These are phyloP conservation scores for Drosophila histrio DNA, from an alignment of 2,888 invertebrate genomes.

Conservation along the genomic window DNA sequence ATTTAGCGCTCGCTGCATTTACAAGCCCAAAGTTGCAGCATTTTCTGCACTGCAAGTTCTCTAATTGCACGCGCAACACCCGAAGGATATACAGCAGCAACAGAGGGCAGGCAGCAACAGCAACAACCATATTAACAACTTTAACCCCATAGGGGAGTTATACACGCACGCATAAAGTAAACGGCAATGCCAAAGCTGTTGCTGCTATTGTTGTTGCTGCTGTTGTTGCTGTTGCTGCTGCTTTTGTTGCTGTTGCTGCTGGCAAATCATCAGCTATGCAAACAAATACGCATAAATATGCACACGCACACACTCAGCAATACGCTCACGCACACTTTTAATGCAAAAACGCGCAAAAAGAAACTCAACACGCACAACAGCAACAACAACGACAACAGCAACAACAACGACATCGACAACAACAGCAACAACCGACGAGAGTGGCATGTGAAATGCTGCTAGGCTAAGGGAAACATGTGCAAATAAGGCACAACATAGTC, in stretches of 20 bases:
- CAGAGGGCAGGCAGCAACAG: slow-evolving; percentile 15
- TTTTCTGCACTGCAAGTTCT: slow-evolving; percentile 65
- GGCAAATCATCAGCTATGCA: slow-evolving; percentile 79
- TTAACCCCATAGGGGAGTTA: slow-evolving; percentile 22
- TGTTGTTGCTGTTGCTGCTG: slow-evolving; percentile 54
- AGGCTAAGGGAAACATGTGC: slow-evolving; percentile 64
- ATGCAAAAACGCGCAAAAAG: slow-evolving; percentile 41
- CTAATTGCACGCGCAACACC: slow-evolving; percentile 64
- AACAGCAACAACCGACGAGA: slow-evolving; percentile 23
- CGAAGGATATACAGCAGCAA: slow-evolving; percentile 40
- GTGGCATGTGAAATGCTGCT: slow-evolving; percentile 40
- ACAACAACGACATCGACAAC: slow-evolving; percentile 24
- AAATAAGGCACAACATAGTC: slow-evolving; percentile 49
- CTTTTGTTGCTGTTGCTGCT: slow-evolving; percentile 55
- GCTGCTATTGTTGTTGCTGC: slow-evolving; percentile 27
- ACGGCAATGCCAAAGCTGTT: slow-evolving; percentile 19
- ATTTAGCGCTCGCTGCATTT: slow-evolving; percentile 71
- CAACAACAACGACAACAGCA: slow-evolving; percentile 23
- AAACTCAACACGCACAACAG: slow-evolving; percentile 50
- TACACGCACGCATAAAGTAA: slow-evolving; percentile 64
- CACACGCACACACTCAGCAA: slow-evolving; percentile 56
- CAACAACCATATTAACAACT: slow-evolving; percentile 26
- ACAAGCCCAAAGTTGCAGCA: slow-evolving; percentile 58
- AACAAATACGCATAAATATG: slow-evolving; percentile 81
- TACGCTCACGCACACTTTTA: slow-evolving; percentile 55